Evolutionary conservation across 2,797 vertebrate species (phyloP).

Genomic region (Lophius americanus): DNA sequence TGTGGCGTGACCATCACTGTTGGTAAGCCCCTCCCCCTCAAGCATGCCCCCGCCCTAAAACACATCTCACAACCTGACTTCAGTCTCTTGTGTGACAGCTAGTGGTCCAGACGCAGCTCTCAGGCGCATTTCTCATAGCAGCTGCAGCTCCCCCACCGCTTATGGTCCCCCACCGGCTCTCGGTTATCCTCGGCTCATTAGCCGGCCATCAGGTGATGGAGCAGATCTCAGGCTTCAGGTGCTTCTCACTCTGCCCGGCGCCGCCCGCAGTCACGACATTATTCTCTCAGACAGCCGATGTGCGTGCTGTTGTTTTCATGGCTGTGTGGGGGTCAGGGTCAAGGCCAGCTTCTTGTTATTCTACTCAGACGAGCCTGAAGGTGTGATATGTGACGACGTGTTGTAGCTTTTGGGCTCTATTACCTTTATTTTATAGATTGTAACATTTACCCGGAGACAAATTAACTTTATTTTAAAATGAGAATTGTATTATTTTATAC

Average conservation of each 20-base stretch:
- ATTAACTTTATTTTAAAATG: too few relatives aligned
- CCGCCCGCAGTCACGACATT: constrained; percentile 34
- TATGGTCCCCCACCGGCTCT: constrained; percentile 16
- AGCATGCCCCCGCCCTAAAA: too few relatives aligned
- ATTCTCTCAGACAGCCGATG: constrained; percentile 14
- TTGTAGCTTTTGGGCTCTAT: background rate
- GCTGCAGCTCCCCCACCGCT: constrained; percentile 47
- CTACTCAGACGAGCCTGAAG: constrained; percentile 1
- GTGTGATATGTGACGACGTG: background rate
- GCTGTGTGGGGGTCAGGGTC: constrained; percentile 10
- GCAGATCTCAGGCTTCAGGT: constrained; percentile 30
- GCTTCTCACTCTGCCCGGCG: constrained; percentile 33
- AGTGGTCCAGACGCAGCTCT: constrained; percentile 15
- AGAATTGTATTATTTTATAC: too few relatives aligned
- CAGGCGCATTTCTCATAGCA: constrained; percentile 60
- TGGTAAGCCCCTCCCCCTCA: too few relatives aligned
- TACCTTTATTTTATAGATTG: background rate
- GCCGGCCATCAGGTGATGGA: constrained; percentile 45
- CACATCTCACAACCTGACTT: constrained; percentile 23
- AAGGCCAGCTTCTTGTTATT: constrained; percentile 2
- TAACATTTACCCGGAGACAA: too few relatives aligned
- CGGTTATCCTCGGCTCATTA: constrained; percentile 63
- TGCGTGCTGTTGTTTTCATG: constrained; percentile 1
- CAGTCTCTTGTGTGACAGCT: constrained; percentile 41
- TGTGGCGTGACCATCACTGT: too few relatives aligned